phyloP scores from a whole-genome alignment of 2,888 invertebrate genomes.

The Apotomis turbidana region DNA sequence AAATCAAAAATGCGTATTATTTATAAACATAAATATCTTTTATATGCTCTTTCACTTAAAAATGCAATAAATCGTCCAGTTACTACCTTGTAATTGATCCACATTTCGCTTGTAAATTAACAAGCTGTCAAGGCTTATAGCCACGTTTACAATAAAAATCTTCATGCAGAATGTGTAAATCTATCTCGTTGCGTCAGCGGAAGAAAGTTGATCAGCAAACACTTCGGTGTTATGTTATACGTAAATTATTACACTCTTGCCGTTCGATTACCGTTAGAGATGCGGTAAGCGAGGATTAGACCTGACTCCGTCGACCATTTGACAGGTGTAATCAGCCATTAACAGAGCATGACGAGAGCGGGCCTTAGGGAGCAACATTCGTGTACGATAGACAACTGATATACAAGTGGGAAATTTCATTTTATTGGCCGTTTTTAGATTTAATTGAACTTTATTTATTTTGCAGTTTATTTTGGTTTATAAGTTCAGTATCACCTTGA shows the following conservation, averaged over 20 bases:
- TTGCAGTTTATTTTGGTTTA: too few species aligned
- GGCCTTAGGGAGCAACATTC: too few species aligned
- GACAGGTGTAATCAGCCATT: too few species aligned
- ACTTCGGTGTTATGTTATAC: conserved; percentile 52
- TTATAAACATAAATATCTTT: conserved; percentile 5
- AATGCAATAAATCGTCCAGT: conserved; percentile 12
- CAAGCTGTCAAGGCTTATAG: conserved; percentile 28
- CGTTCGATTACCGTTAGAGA: conserved; percentile 45
- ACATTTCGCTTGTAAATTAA: conserved; percentile 31
- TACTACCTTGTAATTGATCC: conserved; percentile 22
- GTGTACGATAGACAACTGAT: too few species aligned
- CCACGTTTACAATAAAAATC: conserved; percentile 33
- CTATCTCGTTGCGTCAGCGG: conserved; percentile 52
- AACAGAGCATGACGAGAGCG: too few species aligned
- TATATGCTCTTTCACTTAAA: conserved; percentile 1
- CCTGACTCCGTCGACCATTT: too few species aligned
- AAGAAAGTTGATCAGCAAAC: conserved; percentile 57
- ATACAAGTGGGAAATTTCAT: too few species aligned
- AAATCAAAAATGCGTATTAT: conserved; percentile 7
- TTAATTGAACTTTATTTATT: too few species aligned
- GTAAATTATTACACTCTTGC: conserved; percentile 53
- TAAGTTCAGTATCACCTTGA: too few species aligned
- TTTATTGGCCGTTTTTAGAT: too few species aligned
- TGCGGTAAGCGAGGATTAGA: not conserved
- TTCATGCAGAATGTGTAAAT: conserved; percentile 22